Base-by-base conservation (phyloP, 2,888 invertebrate species). In the Horisme vitalbata region DNA sequence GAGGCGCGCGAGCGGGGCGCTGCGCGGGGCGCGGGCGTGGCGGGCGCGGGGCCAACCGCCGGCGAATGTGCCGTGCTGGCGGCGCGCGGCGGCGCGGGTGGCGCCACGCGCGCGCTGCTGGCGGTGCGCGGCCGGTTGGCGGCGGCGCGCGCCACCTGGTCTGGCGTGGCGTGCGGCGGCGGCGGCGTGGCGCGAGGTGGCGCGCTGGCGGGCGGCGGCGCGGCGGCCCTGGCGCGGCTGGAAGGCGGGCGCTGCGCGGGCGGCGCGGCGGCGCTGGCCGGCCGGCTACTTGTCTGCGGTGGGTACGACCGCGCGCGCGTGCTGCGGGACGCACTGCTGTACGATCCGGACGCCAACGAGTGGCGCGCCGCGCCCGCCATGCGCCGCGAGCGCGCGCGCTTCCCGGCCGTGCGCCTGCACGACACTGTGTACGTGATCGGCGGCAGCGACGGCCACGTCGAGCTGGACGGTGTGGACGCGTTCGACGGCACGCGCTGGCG, bases 251-350 rank as follows among this genome's bases (percentile, higher is more conserved):
- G 96, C 55, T 95, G 95, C 83, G 94, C 95, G 36, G 92, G 93
- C 43, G 96, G 96, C 41, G 92, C 94, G 49, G 94, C 93, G 26
- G 93, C 93, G 69, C 83, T 95, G 45, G 91, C 92, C 58, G 93
- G 93, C 31, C 92, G 92, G 35, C 91, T 97, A 32, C 83, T 96
- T 57, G 95, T 95, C 47, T 95, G 95, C 83, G 96, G 95, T 92
- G 87, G 88, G 5, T 96, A 97, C 83, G 96, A 96, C 83, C 91
- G 96, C 57, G 94, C 94, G 27, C 95, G 96, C 74, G 96, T 96
- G 72, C 87, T 97, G 61, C 92, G 92, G 57, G 91, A 92, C 11
- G 94, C 93, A 0, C 96, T 96, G 82, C 91, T 92, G 30, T 97
- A 95, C 86, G 91, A 93, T 67, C 93, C 95, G 3, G 85, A 83